Evolutionary conservation across 2,113 vertebrate species (phyloP).

Genomic region (Dryoscopus gambensis): DNA sequence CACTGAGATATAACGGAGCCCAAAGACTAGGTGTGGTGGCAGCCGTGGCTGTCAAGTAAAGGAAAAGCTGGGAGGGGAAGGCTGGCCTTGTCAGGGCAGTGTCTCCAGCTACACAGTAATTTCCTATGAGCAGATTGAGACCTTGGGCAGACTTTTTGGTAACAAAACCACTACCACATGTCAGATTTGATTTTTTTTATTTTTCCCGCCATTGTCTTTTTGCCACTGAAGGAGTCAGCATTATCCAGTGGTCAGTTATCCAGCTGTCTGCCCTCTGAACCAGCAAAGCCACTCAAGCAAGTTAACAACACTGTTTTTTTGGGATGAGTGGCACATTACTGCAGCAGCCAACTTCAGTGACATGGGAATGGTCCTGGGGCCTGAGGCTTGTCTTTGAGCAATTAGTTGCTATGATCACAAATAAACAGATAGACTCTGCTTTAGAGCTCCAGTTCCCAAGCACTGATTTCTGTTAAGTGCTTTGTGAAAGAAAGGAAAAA

Average conservation of each 20-base stretch:
- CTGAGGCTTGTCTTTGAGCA: not conserved
- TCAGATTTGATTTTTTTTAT: not conserved
- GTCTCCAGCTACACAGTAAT: conserved; percentile 27
- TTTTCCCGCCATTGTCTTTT: not conserved
- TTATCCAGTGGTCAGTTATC: not conserved
- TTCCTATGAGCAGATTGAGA: conserved; percentile 50
- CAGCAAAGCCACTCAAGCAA: not conserved
- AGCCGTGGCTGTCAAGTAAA: conserved; percentile 28
- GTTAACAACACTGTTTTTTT: not conserved
- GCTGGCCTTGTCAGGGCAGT: conserved; percentile 52
- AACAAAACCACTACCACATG: not conserved
- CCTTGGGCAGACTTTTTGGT: conserved; percentile 26
- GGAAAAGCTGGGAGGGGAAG: conserved; percentile 65
- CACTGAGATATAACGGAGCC: conserved; percentile 18
- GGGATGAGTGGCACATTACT: not conserved
- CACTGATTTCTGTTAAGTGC: not conserved
- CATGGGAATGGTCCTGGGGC: not conserved
- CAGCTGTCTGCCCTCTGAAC: not conserved
- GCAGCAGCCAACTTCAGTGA: not conserved
- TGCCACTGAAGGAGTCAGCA: not conserved
- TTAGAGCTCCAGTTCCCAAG: not conserved
- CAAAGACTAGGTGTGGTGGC: conserved; percentile 57
- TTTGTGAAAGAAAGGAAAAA: not conserved
- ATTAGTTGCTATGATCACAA: conserved; percentile 18
- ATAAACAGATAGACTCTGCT: not conserved